Percentiles rank a stretch among this genome's conserved stretches.
phyloP scores from a whole-genome alignment of 2,113 vertebrate genomes.

The Nicator chloris region DNA sequence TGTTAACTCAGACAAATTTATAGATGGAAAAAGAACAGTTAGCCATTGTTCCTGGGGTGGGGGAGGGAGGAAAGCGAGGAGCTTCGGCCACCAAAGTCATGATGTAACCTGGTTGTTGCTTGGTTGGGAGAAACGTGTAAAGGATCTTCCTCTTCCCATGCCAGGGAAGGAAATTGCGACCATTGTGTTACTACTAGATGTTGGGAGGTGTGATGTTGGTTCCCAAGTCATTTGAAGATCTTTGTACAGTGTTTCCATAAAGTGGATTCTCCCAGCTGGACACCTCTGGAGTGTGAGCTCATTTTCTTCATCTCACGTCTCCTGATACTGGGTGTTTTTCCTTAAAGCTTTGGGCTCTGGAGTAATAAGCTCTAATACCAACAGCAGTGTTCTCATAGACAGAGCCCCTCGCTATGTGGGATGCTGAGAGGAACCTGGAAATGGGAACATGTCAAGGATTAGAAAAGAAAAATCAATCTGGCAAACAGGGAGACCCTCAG shows the following conservation, averaged over 20 bases:
- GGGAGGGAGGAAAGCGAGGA: neutral
- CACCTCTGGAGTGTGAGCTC: conserved; percentile 7
- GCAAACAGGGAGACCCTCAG: neutral
- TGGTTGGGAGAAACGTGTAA: neutral
- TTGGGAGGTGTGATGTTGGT: neutral
- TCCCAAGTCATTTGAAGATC: neutral
- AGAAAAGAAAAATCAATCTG: neutral
- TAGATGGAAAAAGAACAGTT: conserved; percentile 61
- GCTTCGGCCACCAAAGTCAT: conserved; percentile 24
- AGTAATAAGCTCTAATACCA: neutral
- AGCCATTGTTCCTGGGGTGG: conserved; percentile 49
- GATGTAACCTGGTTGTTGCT: conserved; percentile 38
- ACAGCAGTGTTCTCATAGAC: neutral
- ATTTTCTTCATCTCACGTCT: neutral
- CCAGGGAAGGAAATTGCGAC: neutral
- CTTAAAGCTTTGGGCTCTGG: neutral
- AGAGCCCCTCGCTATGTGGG: neutral
- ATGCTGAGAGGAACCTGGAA: neutral
- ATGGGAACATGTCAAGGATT: neutral
- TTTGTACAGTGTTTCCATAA: neutral
- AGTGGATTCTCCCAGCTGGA: neutral
- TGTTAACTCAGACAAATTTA: conserved; percentile 67
- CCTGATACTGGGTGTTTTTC: neutral
- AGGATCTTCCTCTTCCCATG: neutral
- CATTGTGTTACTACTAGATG: neutral